Conservation (phyloP, 2,113 vertebrate species). For the Cavia aperea region DNA sequence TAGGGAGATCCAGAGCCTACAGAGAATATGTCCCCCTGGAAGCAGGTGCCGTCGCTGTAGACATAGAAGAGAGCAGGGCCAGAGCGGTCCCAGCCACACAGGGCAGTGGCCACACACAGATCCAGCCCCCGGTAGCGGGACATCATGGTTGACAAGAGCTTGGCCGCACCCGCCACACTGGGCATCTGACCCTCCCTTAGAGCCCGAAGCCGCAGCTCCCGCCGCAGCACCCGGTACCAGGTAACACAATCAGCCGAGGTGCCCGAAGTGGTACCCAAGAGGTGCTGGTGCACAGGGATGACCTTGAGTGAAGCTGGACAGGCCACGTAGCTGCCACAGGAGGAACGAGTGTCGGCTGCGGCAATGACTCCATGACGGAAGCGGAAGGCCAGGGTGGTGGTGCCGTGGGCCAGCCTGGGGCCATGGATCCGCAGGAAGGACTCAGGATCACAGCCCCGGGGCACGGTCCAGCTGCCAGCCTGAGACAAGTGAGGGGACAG, state of each 20-base stretch:
- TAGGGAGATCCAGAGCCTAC: conserved; percentile 89
- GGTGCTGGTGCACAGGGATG: conserved; percentile 80
- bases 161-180: conserved; percentile 79
- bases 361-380: conserved; percentile 83
- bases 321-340: conserved; percentile 77
- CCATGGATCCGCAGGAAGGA: not conserved
- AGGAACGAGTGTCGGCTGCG: conserved; percentile 84
- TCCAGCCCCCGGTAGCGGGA: conserved; percentile 81
- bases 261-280: conserved; percentile 83
- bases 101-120: conserved; percentile 82
- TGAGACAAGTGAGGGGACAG: not conserved
- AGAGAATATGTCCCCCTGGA: conserved; percentile 80
- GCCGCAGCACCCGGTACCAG: conserved; percentile 79
- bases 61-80: conserved; percentile 84
- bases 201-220: conserved; percentile 80
- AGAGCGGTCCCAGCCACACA: conserved; percentile 84
- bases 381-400: conserved; percentile 84
- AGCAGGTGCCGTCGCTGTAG: conserved; percentile 82
- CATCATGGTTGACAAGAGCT: conserved; percentile 80
- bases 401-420: conserved; percentile 75
- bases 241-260: conserved; percentile 82
- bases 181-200: conserved; percentile 76
- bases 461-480: conserved; percentile 46
- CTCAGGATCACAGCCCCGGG: conserved; percentile 51
- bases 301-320: conserved; percentile 80